phyloP scores from a whole-genome alignment of 2,888 invertebrate genomes.

The Lithodes maja region DNA sequence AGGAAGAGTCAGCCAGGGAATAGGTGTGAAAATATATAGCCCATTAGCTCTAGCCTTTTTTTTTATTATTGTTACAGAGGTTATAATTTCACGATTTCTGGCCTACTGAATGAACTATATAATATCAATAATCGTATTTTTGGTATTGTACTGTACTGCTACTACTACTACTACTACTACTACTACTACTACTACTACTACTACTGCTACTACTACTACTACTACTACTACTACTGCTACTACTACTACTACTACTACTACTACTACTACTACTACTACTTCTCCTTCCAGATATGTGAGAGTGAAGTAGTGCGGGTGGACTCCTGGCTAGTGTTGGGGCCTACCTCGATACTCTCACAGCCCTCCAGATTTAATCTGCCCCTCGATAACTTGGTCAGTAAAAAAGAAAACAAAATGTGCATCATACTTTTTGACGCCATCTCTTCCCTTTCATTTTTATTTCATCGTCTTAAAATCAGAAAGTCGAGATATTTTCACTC shows the following conservation, averaged over 20 bases:
- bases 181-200: conserved; percentile 12
- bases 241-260: background rate
- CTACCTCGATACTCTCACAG: background rate
- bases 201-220: conserved; percentile 5
- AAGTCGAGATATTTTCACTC: no score
- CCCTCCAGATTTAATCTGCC: background rate
- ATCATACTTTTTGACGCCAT: no score
- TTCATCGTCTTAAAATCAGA: no score
- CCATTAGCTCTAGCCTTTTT: no score
- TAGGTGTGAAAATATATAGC: no score
- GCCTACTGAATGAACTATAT: no score
- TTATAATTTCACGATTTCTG: background rate
- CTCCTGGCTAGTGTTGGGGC: conserved; percentile 34
- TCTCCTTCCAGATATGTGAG: conserved; percentile 19
- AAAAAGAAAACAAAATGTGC: no score
- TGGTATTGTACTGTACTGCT: background rate
- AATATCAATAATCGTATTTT: no score
- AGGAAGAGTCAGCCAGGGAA: no score
- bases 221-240: conserved; percentile 3
- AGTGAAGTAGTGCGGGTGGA: background rate
- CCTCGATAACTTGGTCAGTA: conserved; percentile 32
- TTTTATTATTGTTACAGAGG: background rate
- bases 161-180: conserved; percentile 7
- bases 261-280: background rate
- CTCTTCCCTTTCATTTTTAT: no score